Percentiles rank a stretch among this genome's conserved stretches.
Evolutionary conservation across 2,113 vertebrate genomes (phyloP).

Genomic region (human (Homo sapiens)): DNA sequence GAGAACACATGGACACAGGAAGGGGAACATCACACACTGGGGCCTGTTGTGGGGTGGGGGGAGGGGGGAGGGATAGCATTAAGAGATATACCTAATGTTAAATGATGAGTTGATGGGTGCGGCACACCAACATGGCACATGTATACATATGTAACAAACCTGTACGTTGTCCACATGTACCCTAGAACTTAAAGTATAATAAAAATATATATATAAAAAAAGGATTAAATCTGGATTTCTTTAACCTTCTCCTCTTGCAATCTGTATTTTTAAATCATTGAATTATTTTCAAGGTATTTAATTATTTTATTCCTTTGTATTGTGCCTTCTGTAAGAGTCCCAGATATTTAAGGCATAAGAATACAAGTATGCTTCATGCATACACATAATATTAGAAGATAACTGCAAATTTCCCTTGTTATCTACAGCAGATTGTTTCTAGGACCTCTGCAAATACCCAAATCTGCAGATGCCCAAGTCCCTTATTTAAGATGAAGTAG

Average conservation of each 20-base stretch:
- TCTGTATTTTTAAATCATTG: background rate
- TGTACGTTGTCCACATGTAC: too few species aligned
- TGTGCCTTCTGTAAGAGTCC: background rate
- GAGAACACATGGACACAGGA: too few species aligned
- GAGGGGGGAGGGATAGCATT: too few species aligned
- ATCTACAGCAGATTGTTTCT: background rate
- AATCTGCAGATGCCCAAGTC: background rate
- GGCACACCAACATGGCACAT: too few species aligned
- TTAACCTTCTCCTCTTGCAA: background rate
- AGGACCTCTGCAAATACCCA: background rate
- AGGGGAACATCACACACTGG: too few species aligned
- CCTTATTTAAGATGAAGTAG: background rate
- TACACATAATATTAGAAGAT: background rate
- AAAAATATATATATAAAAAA: background rate
- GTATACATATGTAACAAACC: too few species aligned
- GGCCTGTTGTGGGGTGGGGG: too few species aligned
- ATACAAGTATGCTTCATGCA: background rate
- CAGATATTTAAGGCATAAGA: background rate
- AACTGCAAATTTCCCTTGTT: background rate
- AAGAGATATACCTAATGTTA: too few species aligned
- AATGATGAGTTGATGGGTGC: too few species aligned
- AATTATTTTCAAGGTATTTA: conserved; percentile 15
- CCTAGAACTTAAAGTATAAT: too few species aligned
- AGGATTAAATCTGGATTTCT: background rate
- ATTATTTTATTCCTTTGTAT: background rate